These are phyloP conservation scores for Xestia xanthographa DNA, from an alignment of 2,888 invertebrate species.

Conservation along the genomic window DNA sequence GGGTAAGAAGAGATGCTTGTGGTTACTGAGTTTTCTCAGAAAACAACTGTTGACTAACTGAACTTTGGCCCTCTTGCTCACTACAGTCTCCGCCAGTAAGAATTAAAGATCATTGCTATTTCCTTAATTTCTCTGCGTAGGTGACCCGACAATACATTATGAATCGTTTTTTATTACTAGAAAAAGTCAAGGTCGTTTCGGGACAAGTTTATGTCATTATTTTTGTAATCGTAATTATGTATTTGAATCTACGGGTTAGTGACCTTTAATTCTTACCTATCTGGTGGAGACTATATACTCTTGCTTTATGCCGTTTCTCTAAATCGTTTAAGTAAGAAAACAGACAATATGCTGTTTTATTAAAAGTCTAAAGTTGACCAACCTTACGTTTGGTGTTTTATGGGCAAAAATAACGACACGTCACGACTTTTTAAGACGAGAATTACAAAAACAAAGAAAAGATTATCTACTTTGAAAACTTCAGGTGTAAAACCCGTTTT, in stretches of 20 bases:
- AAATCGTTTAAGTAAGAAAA: background rate
- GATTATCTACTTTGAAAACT: slow-evolving; percentile 47
- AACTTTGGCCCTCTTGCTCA: background rate
- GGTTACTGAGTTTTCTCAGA: background rate
- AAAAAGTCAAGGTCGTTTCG: no score
- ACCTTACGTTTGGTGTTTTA: slow-evolving; percentile 10
- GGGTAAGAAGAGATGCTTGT: slow-evolving; percentile 3
- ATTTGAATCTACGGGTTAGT: no score
- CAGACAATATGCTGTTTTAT: background rate
- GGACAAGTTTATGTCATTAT: no score
- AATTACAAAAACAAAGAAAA: slow-evolving; percentile 50
- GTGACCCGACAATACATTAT: no score
- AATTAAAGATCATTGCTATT: no score
- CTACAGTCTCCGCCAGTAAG: no score
- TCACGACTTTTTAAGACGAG: slow-evolving; percentile 19
- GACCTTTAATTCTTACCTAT: no score
- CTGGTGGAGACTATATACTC: no score
- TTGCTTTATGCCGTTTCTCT: no score
- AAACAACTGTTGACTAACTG: background rate
- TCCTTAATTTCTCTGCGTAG: no score
- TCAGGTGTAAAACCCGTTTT: slow-evolving; percentile 62
- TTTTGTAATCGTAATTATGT: no score
- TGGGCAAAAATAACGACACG: background rate
- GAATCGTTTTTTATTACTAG: no score
- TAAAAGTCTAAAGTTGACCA: background rate